Evolutionary conservation across 2,888 invertebrate species (phyloP), one percentile per base, ranked within the genome.

Genomic region (Bellardia pandia): DNA sequence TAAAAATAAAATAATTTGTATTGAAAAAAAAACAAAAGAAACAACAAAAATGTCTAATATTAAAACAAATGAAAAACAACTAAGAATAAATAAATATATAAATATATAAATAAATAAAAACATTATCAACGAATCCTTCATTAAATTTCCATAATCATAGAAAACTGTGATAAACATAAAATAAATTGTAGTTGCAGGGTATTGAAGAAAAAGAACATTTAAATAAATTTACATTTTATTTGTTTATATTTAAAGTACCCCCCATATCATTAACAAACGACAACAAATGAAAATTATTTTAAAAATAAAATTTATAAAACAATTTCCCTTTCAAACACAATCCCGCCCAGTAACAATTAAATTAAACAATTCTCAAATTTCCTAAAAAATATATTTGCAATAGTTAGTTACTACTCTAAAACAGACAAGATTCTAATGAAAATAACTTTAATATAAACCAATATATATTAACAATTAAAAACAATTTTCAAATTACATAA

Each of bases 321-420:
- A 80, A 68, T 75, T 80, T 84, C 68, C 69, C 72, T 71, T 84
- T 37, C 53, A 82, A 81, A 80, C 68, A 53, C 51, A 75, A 86
- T 40, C 86, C 86, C 86, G 86, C 86, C 86, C 86, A 87, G 6
- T 74, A 53, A 85, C 42, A 72, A 40, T 23, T n/a, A 77, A 74
- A 76, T 71, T 71, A 80, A 84, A 16, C 42, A 75, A 78, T 78
- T 87, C 85, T 87, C 78, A 58, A 85, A 79, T 82, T 86, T 89
- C 88, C 88, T 88, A 86, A 68, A 81, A 81, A 74, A 71, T 82
- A 78, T 45, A 76, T 78, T 85, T 87, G 85, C 87, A 87, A 87
- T 82, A 87, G 87, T 85, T 78, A 85, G 88, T 86, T 89, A 86
- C 89, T 88, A 84, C 80, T 78, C 89, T 42, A 82, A 83, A 76